Percentiles rank a stretch among this genome's conserved stretches.
Evolutionary conservation across 2,797 vertebrate genomes (phyloP).

Genomic region (Mormyrops boulengeri): DNA sequence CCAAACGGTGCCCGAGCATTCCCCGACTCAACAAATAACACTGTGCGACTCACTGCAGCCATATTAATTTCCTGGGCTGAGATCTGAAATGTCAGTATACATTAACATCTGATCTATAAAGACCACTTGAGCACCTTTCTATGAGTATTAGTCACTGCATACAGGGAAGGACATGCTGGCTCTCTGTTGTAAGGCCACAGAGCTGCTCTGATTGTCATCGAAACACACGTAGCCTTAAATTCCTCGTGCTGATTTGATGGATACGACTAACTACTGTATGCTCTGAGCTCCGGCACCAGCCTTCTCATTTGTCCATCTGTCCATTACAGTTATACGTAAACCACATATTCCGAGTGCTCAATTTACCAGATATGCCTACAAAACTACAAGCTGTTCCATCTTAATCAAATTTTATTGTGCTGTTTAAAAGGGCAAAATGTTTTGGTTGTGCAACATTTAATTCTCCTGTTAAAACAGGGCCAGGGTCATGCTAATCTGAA

Average conservation of each 20-base stretch:
- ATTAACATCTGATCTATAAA: constrained; percentile 73
- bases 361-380: neutral
- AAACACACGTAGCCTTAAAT: constrained; percentile 34
- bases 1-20: constrained; percentile 13
- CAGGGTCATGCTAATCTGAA: neutral
- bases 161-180: constrained; percentile 44
- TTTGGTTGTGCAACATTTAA: neutral
- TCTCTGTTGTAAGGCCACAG: constrained; percentile 37
- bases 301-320: neutral
- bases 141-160: constrained; percentile 54
- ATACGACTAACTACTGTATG: neutral
- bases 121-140: constrained; percentile 58
- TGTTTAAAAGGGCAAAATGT: neutral
- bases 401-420: neutral
- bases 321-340: neutral
- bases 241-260: constrained; percentile 23
- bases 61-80: constrained; percentile 60
- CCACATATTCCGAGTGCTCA: neutral
- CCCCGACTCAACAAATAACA: constrained; percentile 46
- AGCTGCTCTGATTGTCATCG: constrained; percentile 48
- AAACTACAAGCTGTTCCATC: neutral
- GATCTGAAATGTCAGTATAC: constrained; percentile 59
- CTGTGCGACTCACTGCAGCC: constrained; percentile 51
- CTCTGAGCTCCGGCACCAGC: neutral
- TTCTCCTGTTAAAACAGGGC: neutral